phyloP scores from a whole-genome alignment of 2,888 invertebrate species.

The Coremacera marginata region DNA sequence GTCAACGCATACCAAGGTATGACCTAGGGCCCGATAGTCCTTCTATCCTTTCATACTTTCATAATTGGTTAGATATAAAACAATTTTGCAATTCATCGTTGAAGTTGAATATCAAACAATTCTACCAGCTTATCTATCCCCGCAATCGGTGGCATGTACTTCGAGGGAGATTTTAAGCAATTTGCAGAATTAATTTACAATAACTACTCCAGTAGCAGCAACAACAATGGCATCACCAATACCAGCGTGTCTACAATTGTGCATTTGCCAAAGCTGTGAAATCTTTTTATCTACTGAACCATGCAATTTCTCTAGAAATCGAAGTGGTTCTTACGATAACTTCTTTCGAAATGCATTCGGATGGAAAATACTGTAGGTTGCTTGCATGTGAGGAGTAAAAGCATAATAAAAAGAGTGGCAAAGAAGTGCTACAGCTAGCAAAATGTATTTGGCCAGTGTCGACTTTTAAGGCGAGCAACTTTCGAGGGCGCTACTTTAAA shows the following conservation, averaged over 20 bases:
- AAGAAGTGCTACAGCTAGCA: conserved; percentile 49
- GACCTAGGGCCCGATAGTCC: too few species aligned
- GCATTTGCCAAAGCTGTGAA: conserved; percentile 4
- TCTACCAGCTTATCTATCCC: conserved; percentile 14
- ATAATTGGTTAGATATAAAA: conserved; percentile 1
- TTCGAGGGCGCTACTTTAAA: too few species aligned
- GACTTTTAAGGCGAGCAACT: too few species aligned
- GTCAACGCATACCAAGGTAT: too few species aligned
- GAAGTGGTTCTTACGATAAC: conserved; percentile 38
- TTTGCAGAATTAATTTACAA: conserved; percentile 56
- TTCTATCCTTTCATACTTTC: too few species aligned
- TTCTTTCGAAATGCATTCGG: conserved; percentile 59
- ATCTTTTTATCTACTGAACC: conserved; percentile 48
- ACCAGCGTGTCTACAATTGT: not conserved
- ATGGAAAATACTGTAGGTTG: conserved; percentile 58
- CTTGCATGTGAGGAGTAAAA: conserved; percentile 25
- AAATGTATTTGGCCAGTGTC: not conserved
- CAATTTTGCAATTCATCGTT: not conserved
- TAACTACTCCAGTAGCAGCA: not conserved
- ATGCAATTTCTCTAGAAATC: conserved; percentile 37
- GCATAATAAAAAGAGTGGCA: not conserved
- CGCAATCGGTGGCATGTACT: conserved; percentile 43
- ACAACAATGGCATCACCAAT: not conserved
- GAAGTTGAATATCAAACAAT: not conserved
- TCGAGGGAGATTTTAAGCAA: conserved; percentile 57